These are phyloP conservation scores for Amiota communis DNA, from an alignment of 2,888 invertebrate species.

Conservation along the genomic window DNA sequence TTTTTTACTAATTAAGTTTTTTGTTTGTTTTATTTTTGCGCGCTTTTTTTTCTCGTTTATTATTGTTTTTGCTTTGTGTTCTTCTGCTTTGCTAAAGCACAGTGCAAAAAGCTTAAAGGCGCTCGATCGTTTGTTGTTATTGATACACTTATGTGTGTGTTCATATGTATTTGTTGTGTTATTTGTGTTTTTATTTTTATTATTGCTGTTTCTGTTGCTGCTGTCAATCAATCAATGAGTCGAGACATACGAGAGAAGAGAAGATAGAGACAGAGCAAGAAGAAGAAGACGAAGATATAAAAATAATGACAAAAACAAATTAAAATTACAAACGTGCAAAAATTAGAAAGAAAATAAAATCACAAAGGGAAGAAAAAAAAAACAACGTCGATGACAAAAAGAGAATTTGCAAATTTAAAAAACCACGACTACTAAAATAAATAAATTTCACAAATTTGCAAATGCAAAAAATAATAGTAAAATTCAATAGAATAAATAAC, in stretches of 20 bases:
- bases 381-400: not conserved
- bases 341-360: not conserved
- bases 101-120: too few relatives aligned
- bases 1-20: slow-evolving; percentile 29
- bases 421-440: not conserved
- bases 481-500: not conserved
- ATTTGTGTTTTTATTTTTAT: not conserved
- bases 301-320: not conserved
- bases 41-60: slow-evolving; percentile 33
- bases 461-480: not conserved
- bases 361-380: not conserved
- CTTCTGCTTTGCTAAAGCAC: not conserved
- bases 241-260: not conserved
- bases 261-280: not conserved
- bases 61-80: slow-evolving; percentile 43
- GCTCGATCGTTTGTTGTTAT: not conserved
- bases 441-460: slow-evolving; percentile 8
- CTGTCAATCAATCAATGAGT: slow-evolving; percentile 24
- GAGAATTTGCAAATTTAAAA: slow-evolving; percentile 5
- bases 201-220: slow-evolving; percentile 19
- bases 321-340: slow-evolving; percentile 1
- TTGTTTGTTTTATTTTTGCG: slow-evolving; percentile 29
- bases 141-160: too few relatives aligned
- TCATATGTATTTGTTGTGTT: slow-evolving; percentile 21
- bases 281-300: not conserved